Base-by-base conservation (phyloP, 2,797 vertebrate species). In the Myotis pilosus region DNA sequence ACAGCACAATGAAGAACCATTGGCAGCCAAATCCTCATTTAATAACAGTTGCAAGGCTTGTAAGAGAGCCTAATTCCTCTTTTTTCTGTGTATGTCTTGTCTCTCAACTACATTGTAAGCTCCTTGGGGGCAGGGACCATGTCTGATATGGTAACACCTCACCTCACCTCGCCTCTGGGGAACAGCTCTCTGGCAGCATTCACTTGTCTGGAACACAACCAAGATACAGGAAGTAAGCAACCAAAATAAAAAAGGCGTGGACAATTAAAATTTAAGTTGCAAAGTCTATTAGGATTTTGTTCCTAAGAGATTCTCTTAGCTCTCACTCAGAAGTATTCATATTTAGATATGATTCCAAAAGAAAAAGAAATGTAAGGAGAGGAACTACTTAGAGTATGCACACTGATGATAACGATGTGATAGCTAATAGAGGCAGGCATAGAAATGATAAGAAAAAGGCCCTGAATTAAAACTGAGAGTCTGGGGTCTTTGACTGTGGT, bases 201-300 rank as follows among this genome's bases (percentile, higher is more conserved):
- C 75, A 84, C 44, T 74, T 94, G 6, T 92, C 66, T 97, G 89
- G 83, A 92, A 62, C 38, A 80, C 30, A 94, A 60, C 51, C 71
- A 95, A 75, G 57, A 72, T 80, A 78, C 4, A 95, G 91, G 88
- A 96, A 95, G 74, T 95, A 95, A 94, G 83, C 84, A 88, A 38
- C 22, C 9, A 51, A 47, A 51, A 55, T 25, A 51, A 64, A 41
- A 78, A 93, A 87, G 66, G 4, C 36, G 85, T 89, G 85, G 82
- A 62, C 25, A 80, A 25, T 91, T 93, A 91, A 93, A 85, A 49
- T 79, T 33, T 20, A 68, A 92, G 36, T 79, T 79, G 51, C 60
- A 87, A 75, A 86, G 17, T 88, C 25, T 92, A 0, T 84, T 62
- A 30, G 71, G 76, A 25, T 33, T 92, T 92, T 86, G 83, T 94